A percentile compares a stretch with the other conserved stretches of the same genome.
Conservation (phyloP, 2,888 invertebrate genomes). For the Drosophila vallismaia region DNA sequence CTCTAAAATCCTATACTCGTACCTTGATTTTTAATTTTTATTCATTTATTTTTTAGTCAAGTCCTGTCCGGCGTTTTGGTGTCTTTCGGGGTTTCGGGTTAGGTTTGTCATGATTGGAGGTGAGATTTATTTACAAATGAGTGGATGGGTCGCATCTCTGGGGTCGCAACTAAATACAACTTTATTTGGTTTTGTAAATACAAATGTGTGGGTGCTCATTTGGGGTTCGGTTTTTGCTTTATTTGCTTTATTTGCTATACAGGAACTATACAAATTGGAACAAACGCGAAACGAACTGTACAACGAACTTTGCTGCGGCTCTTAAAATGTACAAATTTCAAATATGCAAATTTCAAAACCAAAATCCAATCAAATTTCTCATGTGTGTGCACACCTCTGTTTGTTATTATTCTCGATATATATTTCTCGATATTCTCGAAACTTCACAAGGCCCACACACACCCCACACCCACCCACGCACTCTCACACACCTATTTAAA, state of each 20-base stretch:
- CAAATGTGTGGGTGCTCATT: constrained; percentile 55
- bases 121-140: constrained; percentile 74
- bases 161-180: constrained; percentile 49
- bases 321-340: constrained; percentile 53
- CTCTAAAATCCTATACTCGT: constrained; percentile 21
- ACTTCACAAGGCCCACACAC: constrained; percentile 27
- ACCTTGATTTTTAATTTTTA: constrained; percentile 1
- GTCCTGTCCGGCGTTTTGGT: constrained; percentile 26
- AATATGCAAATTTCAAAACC: constrained; percentile 65
- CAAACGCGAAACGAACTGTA: constrained; percentile 54
- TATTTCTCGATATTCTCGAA: constrained; percentile 30
- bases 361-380: constrained; percentile 63
- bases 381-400: constrained; percentile 36
- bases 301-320: constrained; percentile 54
- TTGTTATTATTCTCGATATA: constrained; percentile 29
- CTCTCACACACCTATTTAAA: constrained; percentile 41
- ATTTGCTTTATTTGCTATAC: constrained; percentile 37
- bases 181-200: constrained; percentile 51
- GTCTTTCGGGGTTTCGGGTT: constrained; percentile 3
- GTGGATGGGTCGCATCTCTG: constrained; percentile 47
- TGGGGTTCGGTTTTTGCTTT: constrained; percentile 47
- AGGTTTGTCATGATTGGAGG: constrained; percentile 58
- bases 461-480: constrained; percentile 16
- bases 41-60: neutral
- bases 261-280: constrained; percentile 53